Percentiles rank a stretch among this genome's conserved stretches.
Evolutionary conservation across 2,113 vertebrate species (phyloP).

Genomic region (Casuarius casuarius): DNA sequence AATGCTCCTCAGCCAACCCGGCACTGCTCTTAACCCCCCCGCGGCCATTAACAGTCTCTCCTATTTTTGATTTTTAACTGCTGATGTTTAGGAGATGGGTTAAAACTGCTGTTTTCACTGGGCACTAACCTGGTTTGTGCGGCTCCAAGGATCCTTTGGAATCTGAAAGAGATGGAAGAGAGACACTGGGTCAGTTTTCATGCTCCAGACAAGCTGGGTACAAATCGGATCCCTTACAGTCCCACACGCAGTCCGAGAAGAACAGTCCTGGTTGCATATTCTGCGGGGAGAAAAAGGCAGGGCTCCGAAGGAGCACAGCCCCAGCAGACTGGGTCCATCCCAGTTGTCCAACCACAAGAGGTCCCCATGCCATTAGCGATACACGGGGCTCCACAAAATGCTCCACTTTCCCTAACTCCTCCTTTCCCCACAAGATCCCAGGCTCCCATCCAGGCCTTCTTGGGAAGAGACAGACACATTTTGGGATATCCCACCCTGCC

Average conservation of each 20-base stretch:
- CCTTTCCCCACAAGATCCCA: not conserved
- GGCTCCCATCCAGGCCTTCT: too few species aligned
- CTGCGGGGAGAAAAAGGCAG: not conserved
- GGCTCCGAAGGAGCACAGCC: not conserved
- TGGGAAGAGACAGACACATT: not conserved
- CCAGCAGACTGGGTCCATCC: not conserved
- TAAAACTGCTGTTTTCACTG: not conserved
- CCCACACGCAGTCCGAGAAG: fast-evolving
- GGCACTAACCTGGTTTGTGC: constrained; percentile 44
- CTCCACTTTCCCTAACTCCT: not conserved
- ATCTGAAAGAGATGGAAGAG: constrained; percentile 38
- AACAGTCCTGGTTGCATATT: not conserved
- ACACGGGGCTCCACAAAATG: not conserved
- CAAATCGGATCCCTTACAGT: not conserved
- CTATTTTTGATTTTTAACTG: not conserved
- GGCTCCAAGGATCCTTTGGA: constrained; percentile 71
- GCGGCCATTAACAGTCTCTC: not conserved
- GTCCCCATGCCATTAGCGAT: constrained; percentile 22
- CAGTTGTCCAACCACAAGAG: constrained; percentile 60
- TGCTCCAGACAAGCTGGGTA: not conserved
- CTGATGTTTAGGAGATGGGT: not conserved
- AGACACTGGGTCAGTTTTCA: not conserved
- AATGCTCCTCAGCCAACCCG: not conserved
- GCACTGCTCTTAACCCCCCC: not conserved
- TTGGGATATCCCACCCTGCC: too few species aligned